These are phyloP conservation scores for Bovichtus variegatus DNA, from an alignment of 2,797 vertebrate genomes.

Conservation along the genomic window DNA sequence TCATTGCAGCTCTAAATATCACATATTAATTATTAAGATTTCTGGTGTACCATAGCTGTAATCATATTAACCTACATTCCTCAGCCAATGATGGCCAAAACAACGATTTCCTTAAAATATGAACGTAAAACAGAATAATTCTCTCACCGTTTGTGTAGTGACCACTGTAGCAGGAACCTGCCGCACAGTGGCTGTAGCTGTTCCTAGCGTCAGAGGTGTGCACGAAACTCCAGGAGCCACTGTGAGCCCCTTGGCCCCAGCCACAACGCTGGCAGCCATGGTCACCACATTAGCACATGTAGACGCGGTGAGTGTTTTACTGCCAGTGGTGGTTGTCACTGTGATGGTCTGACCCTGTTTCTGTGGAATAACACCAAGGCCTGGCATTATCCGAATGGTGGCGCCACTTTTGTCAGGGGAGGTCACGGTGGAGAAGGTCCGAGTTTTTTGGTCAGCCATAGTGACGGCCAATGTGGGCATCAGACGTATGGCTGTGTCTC, in stretches of 20 bases:
- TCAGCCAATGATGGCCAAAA: neutral
- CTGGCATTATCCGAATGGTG: constrained; percentile 96
- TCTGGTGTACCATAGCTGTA: neutral
- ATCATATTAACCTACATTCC: neutral
- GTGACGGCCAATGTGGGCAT: constrained; percentile 95
- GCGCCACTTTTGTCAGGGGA: constrained; percentile 90
- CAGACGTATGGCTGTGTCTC: constrained; percentile 90
- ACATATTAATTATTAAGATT: neutral
- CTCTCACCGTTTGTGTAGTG: constrained; percentile 91
- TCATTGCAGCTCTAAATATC: neutral
- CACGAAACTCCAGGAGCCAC: constrained; percentile 87
- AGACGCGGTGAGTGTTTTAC: constrained; percentile 79
- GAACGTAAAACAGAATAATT: neutral
- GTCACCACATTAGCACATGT: constrained; percentile 87
- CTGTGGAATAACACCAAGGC: constrained; percentile 93
- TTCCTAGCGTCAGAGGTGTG: constrained; percentile 88
- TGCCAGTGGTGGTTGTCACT: constrained; percentile 85
- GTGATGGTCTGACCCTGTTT: constrained; percentile 93
- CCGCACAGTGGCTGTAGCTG: constrained; percentile 89
- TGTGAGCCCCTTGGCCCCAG: constrained; percentile 88
- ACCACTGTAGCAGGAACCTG: constrained; percentile 95
- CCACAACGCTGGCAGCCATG: constrained; percentile 88
- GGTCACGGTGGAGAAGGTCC: constrained; percentile 85
- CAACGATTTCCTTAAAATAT: neutral
- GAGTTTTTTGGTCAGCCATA: constrained; percentile 92